phyloP scores from a whole-genome alignment of 2,113 vertebrate species.

The Glareola pratincola region DNA sequence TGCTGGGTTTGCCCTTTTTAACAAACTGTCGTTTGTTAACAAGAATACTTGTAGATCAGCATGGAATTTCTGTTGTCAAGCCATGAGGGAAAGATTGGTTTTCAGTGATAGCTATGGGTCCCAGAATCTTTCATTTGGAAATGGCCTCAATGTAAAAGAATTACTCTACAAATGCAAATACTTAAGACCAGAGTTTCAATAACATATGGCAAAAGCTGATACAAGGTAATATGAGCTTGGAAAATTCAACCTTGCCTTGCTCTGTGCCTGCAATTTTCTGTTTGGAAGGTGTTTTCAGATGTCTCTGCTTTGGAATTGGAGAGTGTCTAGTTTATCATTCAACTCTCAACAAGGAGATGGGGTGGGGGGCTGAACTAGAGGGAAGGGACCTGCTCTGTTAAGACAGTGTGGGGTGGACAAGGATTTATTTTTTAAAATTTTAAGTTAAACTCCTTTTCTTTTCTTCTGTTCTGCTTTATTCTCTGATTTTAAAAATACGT shows the following conservation, averaged over 20 bases:
- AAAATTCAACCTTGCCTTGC: not conserved
- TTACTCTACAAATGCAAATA: not conserved
- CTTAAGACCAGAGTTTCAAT: not conserved
- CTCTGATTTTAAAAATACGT: not conserved
- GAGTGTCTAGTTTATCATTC: not conserved
- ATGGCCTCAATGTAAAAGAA: not conserved
- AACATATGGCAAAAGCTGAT: not conserved
- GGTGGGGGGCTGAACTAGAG: not conserved
- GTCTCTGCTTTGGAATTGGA: not conserved
- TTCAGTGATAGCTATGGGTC: not conserved
- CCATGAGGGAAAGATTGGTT: not conserved
- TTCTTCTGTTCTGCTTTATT: not conserved
- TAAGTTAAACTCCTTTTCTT: not conserved
- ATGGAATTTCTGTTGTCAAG: slow-evolving; percentile 31
- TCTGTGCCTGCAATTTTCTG: not conserved
- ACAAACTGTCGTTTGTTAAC: not conserved
- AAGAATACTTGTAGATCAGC: not conserved
- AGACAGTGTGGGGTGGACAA: not conserved
- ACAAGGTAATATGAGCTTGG: not conserved
- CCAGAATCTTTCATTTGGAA: not conserved
- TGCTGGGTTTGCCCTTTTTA: not conserved
- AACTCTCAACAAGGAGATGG: not conserved
- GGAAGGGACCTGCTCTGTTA: not conserved
- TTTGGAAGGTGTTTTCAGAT: not conserved
- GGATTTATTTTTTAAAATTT: not conserved